Base-by-base conservation (phyloP, 2,113 vertebrate genomes). In the Oncorhynchus kisutch region DNA sequence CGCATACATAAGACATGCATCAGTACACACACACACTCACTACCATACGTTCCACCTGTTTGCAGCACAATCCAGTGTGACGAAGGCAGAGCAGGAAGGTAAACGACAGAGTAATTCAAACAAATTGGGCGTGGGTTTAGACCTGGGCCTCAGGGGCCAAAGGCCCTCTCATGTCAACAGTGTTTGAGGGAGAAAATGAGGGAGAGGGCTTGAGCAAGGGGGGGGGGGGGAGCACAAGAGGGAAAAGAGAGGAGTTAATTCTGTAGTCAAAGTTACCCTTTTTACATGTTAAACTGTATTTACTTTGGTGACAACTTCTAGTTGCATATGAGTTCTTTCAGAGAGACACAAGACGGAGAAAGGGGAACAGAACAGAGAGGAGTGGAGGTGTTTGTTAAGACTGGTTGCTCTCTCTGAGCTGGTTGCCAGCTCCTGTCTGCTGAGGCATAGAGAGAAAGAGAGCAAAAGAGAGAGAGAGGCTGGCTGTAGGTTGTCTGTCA, bases 401-500 rank as follows among this genome's bases (percentile, higher is more conserved):
- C 14, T 54, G 51, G 51, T 54, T 2, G 16, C 51, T 54, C 13
- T 13, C 14, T 54, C 49, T 54, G 49, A 54, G 49, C 49, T 54
- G 49, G 8, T 39, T 39, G 49, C 49, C 14, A 54, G 12, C 49
- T 14, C 49, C 14, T 54, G 49, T 54, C 14, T 54, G 12, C 18
- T 73, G 13, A 65, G 45, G 16, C 22, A 66, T 5, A 39, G 5
- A 45, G 74, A n/a, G 49, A n/a, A 45, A 45, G n/a, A 74, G 72
- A 67, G 54, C 76, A 34, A 67, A 60, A 18, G 6, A n/a, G 25
- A 12, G 57, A 45, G 54, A 34, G 13, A 70, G 31, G 27, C 54
- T 51, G 89, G 84, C 89, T 57, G 73, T 14, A 27, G 74, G 71
- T 73, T 54, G 51, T 54, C 51, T 54, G 51, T 54, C 14, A 54